Percentiles rank a stretch among this genome's conserved stretches.
Evolutionary conservation across 2,888 invertebrate genomes (phyloP).

Genomic region (Eurytoma adleriae): DNA sequence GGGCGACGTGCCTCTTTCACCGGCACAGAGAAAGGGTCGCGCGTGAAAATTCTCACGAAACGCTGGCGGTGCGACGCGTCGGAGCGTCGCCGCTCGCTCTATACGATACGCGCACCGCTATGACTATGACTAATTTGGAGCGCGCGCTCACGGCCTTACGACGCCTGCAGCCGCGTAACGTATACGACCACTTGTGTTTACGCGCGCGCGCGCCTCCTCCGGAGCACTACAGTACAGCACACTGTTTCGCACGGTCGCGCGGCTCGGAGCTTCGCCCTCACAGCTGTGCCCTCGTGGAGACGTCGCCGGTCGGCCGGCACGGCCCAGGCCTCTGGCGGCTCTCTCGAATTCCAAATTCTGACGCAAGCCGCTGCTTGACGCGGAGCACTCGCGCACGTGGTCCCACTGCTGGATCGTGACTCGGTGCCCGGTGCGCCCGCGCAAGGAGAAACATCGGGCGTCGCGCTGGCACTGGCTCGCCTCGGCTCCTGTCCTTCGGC

Average conservation of each 20-base stretch:
- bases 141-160: background rate
- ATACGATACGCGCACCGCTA: background rate
- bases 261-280: background rate
- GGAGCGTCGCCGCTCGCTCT: background rate
- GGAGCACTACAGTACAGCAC: too few species aligned
- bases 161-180: too few species aligned
- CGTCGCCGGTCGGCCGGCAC: background rate
- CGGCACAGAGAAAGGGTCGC: background rate
- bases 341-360: background rate
- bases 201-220: too few species aligned
- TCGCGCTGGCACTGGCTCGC: background rate
- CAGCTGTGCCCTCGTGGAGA: background rate
- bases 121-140: conserved; percentile 8
- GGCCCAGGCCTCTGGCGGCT: background rate
- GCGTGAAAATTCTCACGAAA: background rate
- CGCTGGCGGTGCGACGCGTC: background rate
- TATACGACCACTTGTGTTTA: too few species aligned
- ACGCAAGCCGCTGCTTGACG: background rate
- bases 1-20: background rate
- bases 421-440: too few species aligned
- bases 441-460: too few species aligned
- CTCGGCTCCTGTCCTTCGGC: background rate
- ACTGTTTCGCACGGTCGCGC: too few species aligned
- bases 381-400: background rate
- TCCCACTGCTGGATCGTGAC: too few species aligned